Base-by-base conservation (phyloP, 2,888 invertebrate genomes). In the Galeruca laticollis region DNA sequence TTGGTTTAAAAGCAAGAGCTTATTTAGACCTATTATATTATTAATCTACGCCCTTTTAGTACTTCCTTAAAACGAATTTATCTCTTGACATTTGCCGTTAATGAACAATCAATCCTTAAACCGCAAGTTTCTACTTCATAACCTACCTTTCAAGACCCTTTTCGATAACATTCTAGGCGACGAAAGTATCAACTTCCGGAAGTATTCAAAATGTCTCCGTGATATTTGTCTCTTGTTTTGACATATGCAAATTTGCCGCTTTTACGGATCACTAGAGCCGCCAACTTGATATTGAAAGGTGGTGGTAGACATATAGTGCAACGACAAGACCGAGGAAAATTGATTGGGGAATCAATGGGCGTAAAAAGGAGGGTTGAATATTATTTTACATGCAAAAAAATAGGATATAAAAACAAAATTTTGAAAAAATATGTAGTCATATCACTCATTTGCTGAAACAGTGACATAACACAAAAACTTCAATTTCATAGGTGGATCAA, bases 151-250 rank as follows among this genome's bases (percentile, higher is more conserved):
- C 26, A 26, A 26, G 6, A 3, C 43, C 31, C 56, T 15, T 56
- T 33, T 18, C 31, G 54, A 54, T 54, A 54, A 13, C 26, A 11
- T 56, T 56, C 26, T 35, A 15, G 15, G 10, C 56, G 54, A 54
- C 54, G 8, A 31, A 54, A 54, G 51, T 51, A 35, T 21, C 51
- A 35, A 20, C 10, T 33, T 20, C 33, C 33, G 57, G 35, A 57
- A 37, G 21, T 57, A 21, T 69, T 31, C 64, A 49, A 77, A 75
- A 76, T 75, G 75, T 72, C 75, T 73, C 68, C 18, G 67, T 77
- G 76, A 73, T 76, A 77, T 77, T 77, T 76, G 71, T 75, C 63
- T 72, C 73, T 75, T 74, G 73, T 77, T 76, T 74, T 60, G 47
- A 60, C 60, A 68, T 76, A 76, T 76, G 74, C 74, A 75, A 75